Evolutionary conservation across 2,113 vertebrate species (phyloP).

Genomic region (Poeciliopsis turrubarensis): DNA sequence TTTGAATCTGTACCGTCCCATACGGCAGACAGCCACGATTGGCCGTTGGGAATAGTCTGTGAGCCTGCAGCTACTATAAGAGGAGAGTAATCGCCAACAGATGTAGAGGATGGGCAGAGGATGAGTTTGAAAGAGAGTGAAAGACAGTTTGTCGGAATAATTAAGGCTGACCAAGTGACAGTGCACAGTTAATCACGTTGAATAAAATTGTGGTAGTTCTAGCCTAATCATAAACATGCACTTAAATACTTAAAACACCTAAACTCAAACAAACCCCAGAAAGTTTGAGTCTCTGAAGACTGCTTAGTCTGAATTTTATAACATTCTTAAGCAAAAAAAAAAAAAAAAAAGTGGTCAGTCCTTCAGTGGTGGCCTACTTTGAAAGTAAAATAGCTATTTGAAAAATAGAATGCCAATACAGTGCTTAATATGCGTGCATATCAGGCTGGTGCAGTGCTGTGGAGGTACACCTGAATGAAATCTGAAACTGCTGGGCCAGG

Average conservation of each 20-base stretch:
- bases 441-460: slow-evolving; percentile 67
- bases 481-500: slow-evolving; percentile 71
- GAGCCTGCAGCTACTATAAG: slow-evolving; percentile 55
- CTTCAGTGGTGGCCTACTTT: slow-evolving; percentile 78
- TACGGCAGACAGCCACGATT: slow-evolving; percentile 48
- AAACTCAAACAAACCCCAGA: slow-evolving; percentile 1
- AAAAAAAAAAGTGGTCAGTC: slow-evolving; percentile 47
- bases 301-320: slow-evolving; percentile 48
- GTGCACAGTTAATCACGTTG: not conserved
- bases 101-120: slow-evolving; percentile 36
- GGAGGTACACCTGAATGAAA: slow-evolving; percentile 73
- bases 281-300: slow-evolving; percentile 37
- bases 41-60: slow-evolving; percentile 62
- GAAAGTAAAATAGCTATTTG: slow-evolving; percentile 76
- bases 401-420: slow-evolving; percentile 76
- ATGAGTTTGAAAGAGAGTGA: slow-evolving; percentile 12
- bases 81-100: slow-evolving; percentile 48
- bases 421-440: slow-evolving; percentile 78
- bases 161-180: not conserved
- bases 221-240: not conserved
- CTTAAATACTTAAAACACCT: not conserved
- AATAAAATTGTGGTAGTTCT: not conserved
- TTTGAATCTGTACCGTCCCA: slow-evolving; percentile 59
- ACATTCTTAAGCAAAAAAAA: slow-evolving; percentile 66
- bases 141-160: slow-evolving; percentile 1